A percentile compares a stretch with the other conserved stretches of the same genome.
Evolutionary conservation across 1,140 invertebrate genomes (phyloP).

Genomic region (Hyles euphorbiae): DNA sequence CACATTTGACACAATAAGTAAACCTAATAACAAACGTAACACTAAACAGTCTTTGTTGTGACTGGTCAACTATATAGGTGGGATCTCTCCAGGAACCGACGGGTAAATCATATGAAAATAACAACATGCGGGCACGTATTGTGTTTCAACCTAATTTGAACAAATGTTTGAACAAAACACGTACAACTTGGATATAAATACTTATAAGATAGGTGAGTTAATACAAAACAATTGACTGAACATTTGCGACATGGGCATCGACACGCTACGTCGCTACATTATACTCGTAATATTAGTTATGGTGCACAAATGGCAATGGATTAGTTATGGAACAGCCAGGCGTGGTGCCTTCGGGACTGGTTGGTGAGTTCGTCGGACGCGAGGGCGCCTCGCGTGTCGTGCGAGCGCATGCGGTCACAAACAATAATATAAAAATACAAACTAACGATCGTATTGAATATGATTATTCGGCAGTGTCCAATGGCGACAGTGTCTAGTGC

Average conservation of each 20-base stretch:
- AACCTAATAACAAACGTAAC: slow-evolving; percentile 56
- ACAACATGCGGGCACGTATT: slow-evolving; percentile 6
- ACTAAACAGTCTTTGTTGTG: slow-evolving; percentile 67
- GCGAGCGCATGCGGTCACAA: too few species aligned
- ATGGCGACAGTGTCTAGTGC: slow-evolving; percentile 25
- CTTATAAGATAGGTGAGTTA: slow-evolving; percentile 10
- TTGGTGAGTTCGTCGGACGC: too few species aligned
- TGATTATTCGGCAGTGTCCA: slow-evolving; percentile 18
- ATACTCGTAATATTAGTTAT: too few species aligned
- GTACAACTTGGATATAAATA: slow-evolving; percentile 13
- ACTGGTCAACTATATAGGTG: slow-evolving; percentile 68
- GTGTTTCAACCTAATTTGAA: slow-evolving; percentile 5
- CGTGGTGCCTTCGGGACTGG: too few species aligned
- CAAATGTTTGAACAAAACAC: slow-evolving; percentile 12
- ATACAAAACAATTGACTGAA: slow-evolving; percentile 40
- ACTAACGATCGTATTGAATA: not conserved
- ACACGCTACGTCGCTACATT: slow-evolving; percentile 8
- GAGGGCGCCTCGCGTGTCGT: too few species aligned
- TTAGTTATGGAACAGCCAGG: too few species aligned
- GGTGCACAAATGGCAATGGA: too few species aligned
- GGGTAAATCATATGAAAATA: slow-evolving; percentile 14
- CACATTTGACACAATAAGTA: slow-evolving; percentile 36
- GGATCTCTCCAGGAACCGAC: slow-evolving; percentile 61
- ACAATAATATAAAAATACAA: too few species aligned
- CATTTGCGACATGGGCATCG: slow-evolving; percentile 25